Base-by-base conservation (phyloP, 2,888 invertebrate species). In the Junonia oenone region DNA sequence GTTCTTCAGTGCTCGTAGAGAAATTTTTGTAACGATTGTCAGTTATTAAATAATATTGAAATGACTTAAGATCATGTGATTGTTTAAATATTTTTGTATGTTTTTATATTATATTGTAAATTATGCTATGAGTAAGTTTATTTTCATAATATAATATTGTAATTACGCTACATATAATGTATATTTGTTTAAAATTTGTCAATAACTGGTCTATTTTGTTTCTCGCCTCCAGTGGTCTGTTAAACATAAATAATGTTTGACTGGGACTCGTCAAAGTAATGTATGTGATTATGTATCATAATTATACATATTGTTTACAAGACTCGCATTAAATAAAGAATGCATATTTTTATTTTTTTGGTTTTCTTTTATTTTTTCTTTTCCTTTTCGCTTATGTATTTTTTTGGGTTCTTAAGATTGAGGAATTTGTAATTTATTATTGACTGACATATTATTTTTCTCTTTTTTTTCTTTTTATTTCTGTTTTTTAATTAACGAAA, bases 261-360 rank as follows among this genome's bases (percentile, higher is more conserved):
- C 38, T 11, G 11, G 38, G 17, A 40, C 9, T 19, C n/a, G 17
- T 40, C 11, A 40, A n/a, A n/a, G n/a, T 40, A 40, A 40, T 19
- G 17, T 19, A 38, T 38, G 17, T 38, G 4, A 38, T 38, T 19
- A 17, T 50, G 45, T 37, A 14, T 29, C 6, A 40, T 47, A 45
- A 35, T 48, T 22, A 11, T 40, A 40, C 38, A 40, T 40, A 40
- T 19, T 40, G 19, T 45, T 29, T 48, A 45, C 46, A 51, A 33
- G 47, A 56, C 51, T 51, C 37, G 51, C 56, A 56, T 48, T 45
- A 11, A 51, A 56, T 51, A 51, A 40, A 38, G 38, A 48, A 56
- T 56, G 51, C 48, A 27, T 48, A 45, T 56, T 48, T 51, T 56
- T 40, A 35, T 15, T 43, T 48, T 56, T 47, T 52, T n/a, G n/a